phyloP scores from a whole-genome alignment of 2,888 invertebrate genomes.

The Penaeus monodon region DNA sequence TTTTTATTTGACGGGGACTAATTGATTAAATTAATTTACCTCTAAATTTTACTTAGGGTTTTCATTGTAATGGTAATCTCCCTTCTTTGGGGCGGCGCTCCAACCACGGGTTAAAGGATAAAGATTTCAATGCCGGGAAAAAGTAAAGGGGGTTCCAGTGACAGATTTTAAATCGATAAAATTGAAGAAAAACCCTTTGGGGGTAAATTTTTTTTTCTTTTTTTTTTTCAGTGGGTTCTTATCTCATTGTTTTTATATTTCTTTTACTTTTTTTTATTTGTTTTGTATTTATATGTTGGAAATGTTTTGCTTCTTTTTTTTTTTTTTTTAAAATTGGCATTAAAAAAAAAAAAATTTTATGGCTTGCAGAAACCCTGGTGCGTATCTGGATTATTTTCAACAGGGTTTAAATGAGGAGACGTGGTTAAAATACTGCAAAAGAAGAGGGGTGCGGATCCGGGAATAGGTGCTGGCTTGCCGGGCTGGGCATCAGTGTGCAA shows the following conservation, averaged over 20 bases:
- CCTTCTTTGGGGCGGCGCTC: conserved; percentile 35
- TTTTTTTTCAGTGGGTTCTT: not conserved
- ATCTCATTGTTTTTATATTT: not conserved
- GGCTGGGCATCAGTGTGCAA: conserved; percentile 62
- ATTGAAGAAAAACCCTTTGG: conserved; percentile 99
- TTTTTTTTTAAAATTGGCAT: not conserved
- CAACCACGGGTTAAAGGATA: conserved; percentile 63
- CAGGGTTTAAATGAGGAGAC: conserved; percentile 99
- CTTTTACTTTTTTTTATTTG: not conserved
- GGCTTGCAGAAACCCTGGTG: conserved; percentile 85
- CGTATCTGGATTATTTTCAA: conserved; percentile 97
- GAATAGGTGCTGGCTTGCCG: conserved; percentile 83
- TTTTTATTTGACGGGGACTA: too few relatives aligned
- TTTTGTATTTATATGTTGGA: not conserved
- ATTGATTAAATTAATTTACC: not conserved
- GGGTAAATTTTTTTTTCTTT: conserved; percentile 66
- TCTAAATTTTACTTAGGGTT: not conserved
- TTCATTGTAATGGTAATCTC: not conserved
- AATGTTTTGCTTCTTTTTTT: not conserved
- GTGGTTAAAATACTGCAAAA: conserved; percentile 97
- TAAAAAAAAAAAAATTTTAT: not conserved
- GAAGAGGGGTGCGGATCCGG: conserved; percentile 84
- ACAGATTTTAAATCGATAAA: conserved; percentile 96
- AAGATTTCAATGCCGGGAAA: conserved; percentile 62
- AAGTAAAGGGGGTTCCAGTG: conserved; percentile 88